Percentiles rank a stretch among this genome's conserved stretches.
These are phyloP conservation scores for Alloplasta piceator DNA, from an alignment of 2,888 invertebrate genomes.

Conservation along the genomic window DNA sequence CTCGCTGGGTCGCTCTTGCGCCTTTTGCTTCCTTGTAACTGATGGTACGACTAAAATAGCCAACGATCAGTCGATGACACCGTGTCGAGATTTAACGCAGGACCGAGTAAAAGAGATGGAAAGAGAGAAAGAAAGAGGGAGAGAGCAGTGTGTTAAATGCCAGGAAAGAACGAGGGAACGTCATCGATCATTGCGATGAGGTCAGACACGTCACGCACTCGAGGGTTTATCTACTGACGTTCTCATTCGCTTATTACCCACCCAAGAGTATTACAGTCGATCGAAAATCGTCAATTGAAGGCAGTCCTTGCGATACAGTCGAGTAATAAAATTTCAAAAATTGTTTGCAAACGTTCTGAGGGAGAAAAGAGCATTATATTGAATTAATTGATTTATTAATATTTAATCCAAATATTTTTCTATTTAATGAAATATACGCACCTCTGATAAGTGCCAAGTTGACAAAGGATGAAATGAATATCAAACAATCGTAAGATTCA, in stretches of 20 bases:
- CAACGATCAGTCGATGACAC: constrained; percentile 76
- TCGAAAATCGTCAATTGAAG: no score
- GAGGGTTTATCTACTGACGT: constrained; percentile 35
- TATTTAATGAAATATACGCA: no score
- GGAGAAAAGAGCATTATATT: no score
- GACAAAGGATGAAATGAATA: no score
- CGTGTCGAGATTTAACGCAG: constrained; percentile 63
- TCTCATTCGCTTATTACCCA: constrained; percentile 22
- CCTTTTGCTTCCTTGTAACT: constrained; percentile 61
- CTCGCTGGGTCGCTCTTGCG: constrained; percentile 45
- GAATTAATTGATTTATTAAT: no score
- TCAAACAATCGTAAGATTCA: no score
- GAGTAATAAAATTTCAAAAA: no score
- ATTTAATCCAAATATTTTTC: no score
- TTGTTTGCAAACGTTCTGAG: no score
- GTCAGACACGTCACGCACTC: constrained; percentile 58
- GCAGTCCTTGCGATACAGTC: no score
- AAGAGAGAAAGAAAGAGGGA: constrained; percentile 16
- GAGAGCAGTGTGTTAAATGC: constrained; percentile 63
- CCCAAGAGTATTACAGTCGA: constrained; percentile 7
- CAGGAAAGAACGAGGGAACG: constrained; percentile 66
- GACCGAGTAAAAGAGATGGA: constrained; percentile 31
- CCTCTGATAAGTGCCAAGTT: no score
- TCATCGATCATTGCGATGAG: constrained; percentile 71
- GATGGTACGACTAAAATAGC: constrained; percentile 71